These are phyloP conservation scores for Lithophane semibrunnea DNA, from an alignment of 2,888 invertebrate genomes.

Conservation along the genomic window DNA sequence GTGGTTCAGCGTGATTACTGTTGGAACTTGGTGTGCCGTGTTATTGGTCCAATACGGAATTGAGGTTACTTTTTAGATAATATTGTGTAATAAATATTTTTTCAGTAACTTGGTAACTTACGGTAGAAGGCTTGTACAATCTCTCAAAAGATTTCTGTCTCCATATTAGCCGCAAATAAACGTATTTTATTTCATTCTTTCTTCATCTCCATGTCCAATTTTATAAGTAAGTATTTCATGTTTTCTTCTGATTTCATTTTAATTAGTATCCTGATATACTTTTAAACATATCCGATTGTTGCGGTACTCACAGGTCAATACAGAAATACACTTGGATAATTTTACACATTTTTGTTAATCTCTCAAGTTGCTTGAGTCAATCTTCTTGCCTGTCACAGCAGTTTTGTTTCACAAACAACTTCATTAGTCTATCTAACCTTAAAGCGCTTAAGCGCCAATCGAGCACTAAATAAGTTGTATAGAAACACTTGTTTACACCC, in stretches of 20 bases:
- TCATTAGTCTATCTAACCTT: slow-evolving; percentile 35
- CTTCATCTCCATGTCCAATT: not conserved
- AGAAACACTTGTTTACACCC: slow-evolving; percentile 60
- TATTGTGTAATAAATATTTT: not conserved
- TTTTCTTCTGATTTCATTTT: not conserved
- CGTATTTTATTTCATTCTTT: no score
- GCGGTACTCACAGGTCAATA: not conserved
- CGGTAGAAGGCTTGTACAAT: no score
- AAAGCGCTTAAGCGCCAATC: slow-evolving; percentile 42
- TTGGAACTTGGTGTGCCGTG: not conserved
- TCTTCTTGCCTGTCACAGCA: not conserved
- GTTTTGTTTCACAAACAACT: slow-evolving; percentile 20
- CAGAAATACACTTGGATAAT: no score
- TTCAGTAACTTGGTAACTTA: not conserved
- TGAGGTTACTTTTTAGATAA: not conserved
- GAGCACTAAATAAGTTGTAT: slow-evolving; percentile 50
- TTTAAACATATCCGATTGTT: no score
- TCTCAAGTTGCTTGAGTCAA: not conserved
- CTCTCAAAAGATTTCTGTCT: not conserved
- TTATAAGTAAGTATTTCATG: not conserved
- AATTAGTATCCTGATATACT: not conserved
- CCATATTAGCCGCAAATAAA: no score
- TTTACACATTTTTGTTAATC: not conserved
- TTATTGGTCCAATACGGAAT: slow-evolving; percentile 4
- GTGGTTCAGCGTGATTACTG: slow-evolving; percentile 20